These are phyloP conservation scores for Meteorus colon DNA, from an alignment of 2,888 invertebrate species.

Conservation along the genomic window DNA sequence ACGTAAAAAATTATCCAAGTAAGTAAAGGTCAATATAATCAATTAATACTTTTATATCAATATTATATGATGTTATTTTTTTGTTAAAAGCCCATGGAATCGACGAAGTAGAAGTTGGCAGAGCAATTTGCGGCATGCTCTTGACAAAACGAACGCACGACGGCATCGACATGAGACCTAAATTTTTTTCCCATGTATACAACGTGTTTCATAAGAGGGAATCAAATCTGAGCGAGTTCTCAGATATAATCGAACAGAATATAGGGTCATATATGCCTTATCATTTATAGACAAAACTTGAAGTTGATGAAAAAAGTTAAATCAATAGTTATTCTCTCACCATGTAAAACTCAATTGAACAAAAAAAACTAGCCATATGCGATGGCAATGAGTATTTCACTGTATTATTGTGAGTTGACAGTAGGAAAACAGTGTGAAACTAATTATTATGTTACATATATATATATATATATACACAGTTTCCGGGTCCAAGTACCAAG, in stretches of 20 bases:
- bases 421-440: background rate
- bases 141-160: conserved; percentile 59
- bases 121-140: conserved; percentile 64
- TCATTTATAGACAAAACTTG: background rate
- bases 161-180: conserved; percentile 66
- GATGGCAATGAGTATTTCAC: conserved; percentile 21
- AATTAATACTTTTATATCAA: background rate
- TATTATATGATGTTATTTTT: conserved; percentile 19
- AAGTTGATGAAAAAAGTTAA: background rate
- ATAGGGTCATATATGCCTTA: background rate
- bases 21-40: conserved; percentile 54
- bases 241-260: no score
- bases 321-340: background rate
- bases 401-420: conserved; percentile 23
- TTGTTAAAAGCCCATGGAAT: conserved; percentile 62
- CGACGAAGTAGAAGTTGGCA: conserved; percentile 70
- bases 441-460: background rate
- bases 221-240: background rate
- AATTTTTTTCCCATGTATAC: conserved; percentile 31
- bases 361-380: background rate
- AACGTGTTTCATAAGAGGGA: background rate
- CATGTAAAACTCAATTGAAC: background rate
- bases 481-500: conserved; percentile 8
- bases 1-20: conserved; percentile 74
- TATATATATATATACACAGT: conserved; percentile 16